Evolutionary conservation across 2,113 vertebrate genomes (phyloP).

Genomic region (human (Homo sapiens)): DNA sequence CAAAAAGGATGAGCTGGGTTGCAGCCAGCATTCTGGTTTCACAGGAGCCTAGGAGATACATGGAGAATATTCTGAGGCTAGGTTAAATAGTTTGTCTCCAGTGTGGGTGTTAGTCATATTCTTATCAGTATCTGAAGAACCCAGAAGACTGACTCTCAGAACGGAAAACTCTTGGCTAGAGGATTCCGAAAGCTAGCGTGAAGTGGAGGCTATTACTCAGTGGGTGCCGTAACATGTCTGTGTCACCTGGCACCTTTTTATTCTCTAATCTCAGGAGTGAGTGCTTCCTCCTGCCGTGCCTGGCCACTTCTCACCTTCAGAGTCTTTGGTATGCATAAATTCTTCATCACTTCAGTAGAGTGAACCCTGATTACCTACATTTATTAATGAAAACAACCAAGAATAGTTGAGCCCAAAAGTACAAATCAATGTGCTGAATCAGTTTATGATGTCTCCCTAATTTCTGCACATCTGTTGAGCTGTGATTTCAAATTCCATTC

Average conservation of each 20-base stretch:
- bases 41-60: background rate
- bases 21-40: background rate
- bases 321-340: fast-evolving
- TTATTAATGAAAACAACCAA: background rate
- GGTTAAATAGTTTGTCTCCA: background rate
- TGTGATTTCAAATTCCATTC: no score
- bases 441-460: background rate
- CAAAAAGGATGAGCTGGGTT: background rate
- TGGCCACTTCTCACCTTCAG: background rate
- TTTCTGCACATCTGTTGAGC: background rate
- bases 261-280: background rate
- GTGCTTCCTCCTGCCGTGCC: background rate
- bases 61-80: background rate
- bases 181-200: background rate
- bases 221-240: background rate
- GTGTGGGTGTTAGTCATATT: background rate
- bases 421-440: background rate
- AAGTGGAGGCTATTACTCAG: background rate
- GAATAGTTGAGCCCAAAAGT: background rate
- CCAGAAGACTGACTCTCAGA: background rate
- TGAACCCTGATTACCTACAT: background rate
- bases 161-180: background rate
- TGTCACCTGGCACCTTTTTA: background rate
- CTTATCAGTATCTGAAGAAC: background rate
- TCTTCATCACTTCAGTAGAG: background rate